Base-by-base conservation (phyloP, 1,140 invertebrate genomes). In the Heliothis virescens region DNA sequence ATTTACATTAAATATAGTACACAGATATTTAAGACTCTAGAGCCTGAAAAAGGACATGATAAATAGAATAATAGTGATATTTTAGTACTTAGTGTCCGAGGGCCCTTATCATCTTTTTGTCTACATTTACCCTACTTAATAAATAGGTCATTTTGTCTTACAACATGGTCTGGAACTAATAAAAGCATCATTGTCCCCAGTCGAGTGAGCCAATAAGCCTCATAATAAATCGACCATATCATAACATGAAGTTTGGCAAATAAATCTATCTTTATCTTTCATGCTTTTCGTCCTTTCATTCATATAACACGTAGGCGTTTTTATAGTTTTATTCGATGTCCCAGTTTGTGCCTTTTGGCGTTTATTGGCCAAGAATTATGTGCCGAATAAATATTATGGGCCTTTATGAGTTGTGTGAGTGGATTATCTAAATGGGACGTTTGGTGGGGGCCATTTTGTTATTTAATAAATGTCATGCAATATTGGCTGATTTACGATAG, bases 291-390 rank as follows among this genome's bases (percentile, higher is more conserved):
- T 60, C 57, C 2, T 41, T 16, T 63, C 60, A 63, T 41, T 41
- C 29, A 63, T 41, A 41, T 63, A 15, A 63, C 5, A 41, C 60
- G 13, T 7, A n/a, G 29, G 29, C 60, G 26, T 41, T 63, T 63
- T 63, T 41, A 41, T 41, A 41, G 60, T 63, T 63, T 63, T 63
- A 41, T 63, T 41, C 15, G 29, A 2, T 41, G 60, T 16, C 1
- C 1, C 60, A 63, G 29, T 63, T 63, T 63, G 60, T 41, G 60
- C 29, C 34, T 63, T 41, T 63, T 63, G 34, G 41, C 60, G 26
- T 63, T 63, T 63, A 63, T 41, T 63, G 29, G n/a, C 15, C 60
- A 41, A 63, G n/a, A 63, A 34, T 63, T 63, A 63, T 63, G 10
- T 41, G 29, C n/a, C 29, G 16, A 63, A 63, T n/a, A 63, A 60